A percentile compares a stretch with the other conserved stretches of the same genome.
phyloP scores from a whole-genome alignment of 2,888 invertebrate genomes.

The Petrolisthes manimaculis region DNA sequence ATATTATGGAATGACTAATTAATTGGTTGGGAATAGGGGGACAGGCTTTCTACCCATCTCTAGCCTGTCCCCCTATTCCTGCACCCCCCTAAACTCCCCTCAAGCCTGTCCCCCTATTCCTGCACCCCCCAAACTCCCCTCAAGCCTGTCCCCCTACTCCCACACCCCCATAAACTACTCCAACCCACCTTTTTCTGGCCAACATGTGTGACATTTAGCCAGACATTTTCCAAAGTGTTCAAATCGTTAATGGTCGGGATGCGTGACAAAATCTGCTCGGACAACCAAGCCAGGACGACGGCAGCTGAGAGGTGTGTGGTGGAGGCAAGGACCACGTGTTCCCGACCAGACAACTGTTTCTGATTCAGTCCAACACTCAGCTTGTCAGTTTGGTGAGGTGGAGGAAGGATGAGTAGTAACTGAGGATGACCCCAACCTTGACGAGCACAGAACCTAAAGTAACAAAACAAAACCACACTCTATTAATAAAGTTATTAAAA shows the following conservation, averaged over 20 bases:
- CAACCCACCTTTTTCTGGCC: slow-evolving; percentile 66
- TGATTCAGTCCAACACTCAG: slow-evolving; percentile 10
- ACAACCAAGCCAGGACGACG: slow-evolving; percentile 70
- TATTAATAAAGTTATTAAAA: no score
- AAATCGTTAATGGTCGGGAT: slow-evolving; percentile 69
- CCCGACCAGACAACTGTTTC: slow-evolving; percentile 21
- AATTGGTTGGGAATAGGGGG: no score
- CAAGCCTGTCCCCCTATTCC: no score
- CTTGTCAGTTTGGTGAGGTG: slow-evolving; percentile 67
- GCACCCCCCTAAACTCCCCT: no score
- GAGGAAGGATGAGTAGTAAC: slow-evolving; percentile 72
- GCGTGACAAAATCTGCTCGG: slow-evolving; percentile 70
- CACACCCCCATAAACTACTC: no score
- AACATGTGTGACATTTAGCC: slow-evolving; percentile 69
- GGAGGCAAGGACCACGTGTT: slow-evolving; percentile 40
- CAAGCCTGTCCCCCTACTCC: no score
- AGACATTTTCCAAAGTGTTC: slow-evolving; percentile 68
- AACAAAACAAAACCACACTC: background rate
- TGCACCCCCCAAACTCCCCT: no score
- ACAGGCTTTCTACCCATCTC: no score
- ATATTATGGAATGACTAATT: no score
- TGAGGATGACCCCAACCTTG: slow-evolving; percentile 72
- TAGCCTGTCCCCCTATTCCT: no score
- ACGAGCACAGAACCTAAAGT: slow-evolving; percentile 71
- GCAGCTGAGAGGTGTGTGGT: slow-evolving; percentile 36